phyloP scores from a whole-genome alignment of 2,888 invertebrate species.

The Eulithis prunata region DNA sequence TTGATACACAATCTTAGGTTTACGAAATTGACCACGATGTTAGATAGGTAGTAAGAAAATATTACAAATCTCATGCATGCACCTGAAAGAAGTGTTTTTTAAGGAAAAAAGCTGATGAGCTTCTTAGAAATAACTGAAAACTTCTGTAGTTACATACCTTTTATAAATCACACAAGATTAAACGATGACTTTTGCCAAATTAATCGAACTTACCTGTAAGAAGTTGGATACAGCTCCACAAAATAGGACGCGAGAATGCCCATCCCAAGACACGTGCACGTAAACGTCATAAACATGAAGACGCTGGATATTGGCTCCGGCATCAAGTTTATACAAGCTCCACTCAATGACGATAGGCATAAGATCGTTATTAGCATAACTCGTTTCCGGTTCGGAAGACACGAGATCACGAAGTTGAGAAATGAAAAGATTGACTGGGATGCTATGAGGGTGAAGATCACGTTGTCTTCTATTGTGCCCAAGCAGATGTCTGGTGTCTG shows the following conservation, averaged over 20 bases:
- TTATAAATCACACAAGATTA: too few species aligned
- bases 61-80: too few species aligned
- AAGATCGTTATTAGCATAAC: conserved; percentile 76
- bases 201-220: conserved; percentile 61
- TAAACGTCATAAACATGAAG: conserved; percentile 70
- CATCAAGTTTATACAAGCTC: conserved; percentile 68
- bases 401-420: conserved; percentile 83
- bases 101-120: too few species aligned
- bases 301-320: conserved; percentile 75
- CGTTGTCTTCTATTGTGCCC: conserved; percentile 82
- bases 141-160: too few species aligned
- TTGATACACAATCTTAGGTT: too few species aligned
- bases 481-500: conserved; percentile 74
- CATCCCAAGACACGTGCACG: conserved; percentile 75
- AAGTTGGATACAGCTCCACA: conserved; percentile 75
- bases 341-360: conserved; percentile 81
- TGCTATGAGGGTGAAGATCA: conserved; percentile 86
- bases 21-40: too few species aligned
- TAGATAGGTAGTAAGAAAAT: too few species aligned
- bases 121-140: too few species aligned
- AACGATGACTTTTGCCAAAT: too few species aligned
- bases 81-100: too few species aligned
- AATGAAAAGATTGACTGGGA: conserved; percentile 86
- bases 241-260: conserved; percentile 77
- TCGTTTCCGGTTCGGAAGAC: conserved; percentile 83